Percentiles rank a stretch among this genome's conserved stretches.
These are phyloP conservation scores for Isaurus tuberculatus DNA, from an alignment of 92 coral and sea anemone genomes.

Conservation along the genomic window DNA sequence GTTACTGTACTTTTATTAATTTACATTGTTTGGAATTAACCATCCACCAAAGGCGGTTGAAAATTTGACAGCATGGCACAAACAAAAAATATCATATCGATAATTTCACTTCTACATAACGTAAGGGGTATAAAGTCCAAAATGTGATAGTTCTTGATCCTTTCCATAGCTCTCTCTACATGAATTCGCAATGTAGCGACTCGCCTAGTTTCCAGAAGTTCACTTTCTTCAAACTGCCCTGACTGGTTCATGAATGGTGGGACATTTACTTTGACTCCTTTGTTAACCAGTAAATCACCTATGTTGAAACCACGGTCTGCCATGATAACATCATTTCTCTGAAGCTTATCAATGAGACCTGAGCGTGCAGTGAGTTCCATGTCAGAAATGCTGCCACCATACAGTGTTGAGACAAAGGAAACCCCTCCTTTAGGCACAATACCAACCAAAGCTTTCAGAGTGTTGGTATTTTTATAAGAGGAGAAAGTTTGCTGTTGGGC, in stretches of 20 bases:
- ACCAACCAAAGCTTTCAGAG: neutral
- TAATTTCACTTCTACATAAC: slow-evolving; percentile 57
- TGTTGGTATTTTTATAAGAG: neutral
- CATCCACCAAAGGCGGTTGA: slow-evolving; percentile 62
- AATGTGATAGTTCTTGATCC: slow-evolving; percentile 68
- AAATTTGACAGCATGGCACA: slow-evolving; percentile 66
- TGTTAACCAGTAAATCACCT: slow-evolving; percentile 4
- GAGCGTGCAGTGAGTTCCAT: slow-evolving; percentile 10
- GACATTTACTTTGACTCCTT: slow-evolving; percentile 56
- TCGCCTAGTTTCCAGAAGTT: slow-evolving; percentile 61
- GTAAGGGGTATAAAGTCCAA: slow-evolving; percentile 59
- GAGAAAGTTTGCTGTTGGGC: neutral
- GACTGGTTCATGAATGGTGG: slow-evolving; percentile 65
- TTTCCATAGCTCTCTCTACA: slow-evolving; percentile 68
- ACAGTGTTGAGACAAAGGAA: neutral
- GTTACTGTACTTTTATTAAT: neutral
- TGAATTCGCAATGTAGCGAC: slow-evolving; percentile 62
- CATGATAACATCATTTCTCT: slow-evolving; percentile 15
- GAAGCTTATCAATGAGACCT: slow-evolving; percentile 6
- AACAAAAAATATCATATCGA: too few relatives aligned
- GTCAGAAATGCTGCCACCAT: neutral
- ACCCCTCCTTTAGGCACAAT: neutral
- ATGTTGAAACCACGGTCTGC: slow-evolving; percentile 63
- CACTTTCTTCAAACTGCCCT: slow-evolving; percentile 62
- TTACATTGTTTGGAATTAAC: slow-evolving; percentile 21